phyloP scores from a whole-genome alignment of 2,113 vertebrate genomes.

The Cephalopterus ornatus region DNA sequence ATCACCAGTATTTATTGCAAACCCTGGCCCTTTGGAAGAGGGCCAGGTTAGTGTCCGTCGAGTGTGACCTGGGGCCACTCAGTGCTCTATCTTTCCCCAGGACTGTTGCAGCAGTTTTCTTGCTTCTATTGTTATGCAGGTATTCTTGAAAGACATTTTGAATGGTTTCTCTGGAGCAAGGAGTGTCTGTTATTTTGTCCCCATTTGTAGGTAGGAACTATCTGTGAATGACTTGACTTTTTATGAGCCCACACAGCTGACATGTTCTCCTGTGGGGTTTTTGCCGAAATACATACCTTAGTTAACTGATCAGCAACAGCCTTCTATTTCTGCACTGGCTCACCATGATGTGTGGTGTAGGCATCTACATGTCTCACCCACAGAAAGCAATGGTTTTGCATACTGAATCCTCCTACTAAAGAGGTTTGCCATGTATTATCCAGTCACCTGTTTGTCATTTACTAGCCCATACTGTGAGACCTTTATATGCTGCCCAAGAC shows the following conservation, averaged over 20 bases:
- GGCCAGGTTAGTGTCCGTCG: not conserved
- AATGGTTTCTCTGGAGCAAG: not conserved
- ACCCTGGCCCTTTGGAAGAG: not conserved
- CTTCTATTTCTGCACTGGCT: not conserved
- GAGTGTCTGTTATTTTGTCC: not conserved
- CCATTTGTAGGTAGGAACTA: not conserved
- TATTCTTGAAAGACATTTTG: not conserved
- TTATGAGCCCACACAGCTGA: not conserved
- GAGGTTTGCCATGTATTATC: not conserved
- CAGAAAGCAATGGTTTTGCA: not conserved
- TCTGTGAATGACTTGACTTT: not conserved
- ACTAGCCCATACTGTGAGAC: not conserved
- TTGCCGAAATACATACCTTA: fast-evolving
- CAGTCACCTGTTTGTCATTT: not conserved
- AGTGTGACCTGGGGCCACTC: not conserved
- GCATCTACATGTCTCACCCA: not conserved
- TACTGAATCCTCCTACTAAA: not conserved
- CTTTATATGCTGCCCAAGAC: not conserved
- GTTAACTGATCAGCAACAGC: not conserved
- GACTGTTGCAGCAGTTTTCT: not conserved
- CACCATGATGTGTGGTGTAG: not conserved
- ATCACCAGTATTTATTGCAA: not conserved
- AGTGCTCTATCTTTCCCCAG: not conserved
- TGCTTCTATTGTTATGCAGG: not conserved
- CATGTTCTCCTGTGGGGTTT: not conserved